Evolutionary conservation across 2,888 invertebrate species (phyloP).

Genomic region (Iphiclides podalirius): DNA sequence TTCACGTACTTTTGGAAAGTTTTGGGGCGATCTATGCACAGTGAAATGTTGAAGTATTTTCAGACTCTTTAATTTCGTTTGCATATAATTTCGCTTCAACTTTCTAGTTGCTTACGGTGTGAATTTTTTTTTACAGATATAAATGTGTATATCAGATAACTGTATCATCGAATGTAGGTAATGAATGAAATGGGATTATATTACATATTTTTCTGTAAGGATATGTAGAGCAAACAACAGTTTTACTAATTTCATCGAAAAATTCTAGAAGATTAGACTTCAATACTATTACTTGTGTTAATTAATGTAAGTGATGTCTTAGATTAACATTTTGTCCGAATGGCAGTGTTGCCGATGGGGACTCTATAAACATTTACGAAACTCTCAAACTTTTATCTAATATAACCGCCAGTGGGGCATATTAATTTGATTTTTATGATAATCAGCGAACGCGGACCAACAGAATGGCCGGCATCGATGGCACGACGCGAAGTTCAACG

Average conservation of each 20-base stretch:
- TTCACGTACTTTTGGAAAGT: conserved; percentile 77
- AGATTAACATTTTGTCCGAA: conserved; percentile 12
- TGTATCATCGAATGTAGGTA: too few species aligned
- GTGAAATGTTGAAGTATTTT: conserved; percentile 40
- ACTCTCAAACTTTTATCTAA: conserved; percentile 34
- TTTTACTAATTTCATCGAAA: too few species aligned
- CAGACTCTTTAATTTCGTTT: conserved; percentile 19
- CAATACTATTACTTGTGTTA: too few species aligned
- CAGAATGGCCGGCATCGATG: conserved; percentile 52
- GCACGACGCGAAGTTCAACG: conserved; percentile 63
- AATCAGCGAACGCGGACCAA: conserved; percentile 46
- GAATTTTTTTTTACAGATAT: too few species aligned
- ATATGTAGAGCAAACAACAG: too few species aligned
- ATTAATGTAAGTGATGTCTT: neutral
- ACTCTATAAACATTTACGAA: conserved; percentile 16
- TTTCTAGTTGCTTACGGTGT: neutral
- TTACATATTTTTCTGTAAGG: too few species aligned
- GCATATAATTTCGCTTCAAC: neutral
- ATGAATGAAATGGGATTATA: too few species aligned
- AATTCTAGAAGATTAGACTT: too few species aligned
- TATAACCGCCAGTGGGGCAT: conserved; percentile 45
- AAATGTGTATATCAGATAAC: too few species aligned
- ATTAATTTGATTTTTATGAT: conserved; percentile 54
- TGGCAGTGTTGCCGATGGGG: conserved; percentile 5
- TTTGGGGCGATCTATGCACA: conserved; percentile 61